Evolutionary conservation across 2,113 vertebrate species (phyloP).

Genomic region (Sterrhoptilus dennistouni): DNA sequence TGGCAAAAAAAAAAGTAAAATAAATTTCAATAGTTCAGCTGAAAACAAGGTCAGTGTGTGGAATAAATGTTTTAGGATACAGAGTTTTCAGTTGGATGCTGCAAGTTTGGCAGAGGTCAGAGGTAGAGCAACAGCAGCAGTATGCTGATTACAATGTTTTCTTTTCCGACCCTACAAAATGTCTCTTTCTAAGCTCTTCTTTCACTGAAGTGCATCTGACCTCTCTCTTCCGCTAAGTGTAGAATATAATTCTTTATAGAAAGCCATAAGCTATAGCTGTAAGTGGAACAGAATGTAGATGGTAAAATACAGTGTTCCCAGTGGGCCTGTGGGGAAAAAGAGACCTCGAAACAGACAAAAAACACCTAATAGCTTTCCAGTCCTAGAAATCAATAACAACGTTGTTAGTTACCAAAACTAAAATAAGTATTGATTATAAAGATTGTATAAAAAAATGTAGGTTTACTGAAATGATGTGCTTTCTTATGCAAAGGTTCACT

Average conservation of each 20-base stretch:
- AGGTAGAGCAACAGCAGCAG: not conserved
- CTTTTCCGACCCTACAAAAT: not conserved
- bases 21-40: not conserved
- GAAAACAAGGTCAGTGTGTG: rapidly evolving
- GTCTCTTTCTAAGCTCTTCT: not conserved
- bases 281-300: not conserved
- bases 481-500: not conserved
- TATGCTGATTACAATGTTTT: not conserved
- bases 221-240: not conserved
- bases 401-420: not conserved
- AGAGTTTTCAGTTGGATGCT: not conserved
- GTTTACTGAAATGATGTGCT: not conserved
- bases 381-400: not conserved
- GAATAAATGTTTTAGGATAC: not conserved
- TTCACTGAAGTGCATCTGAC: not conserved
- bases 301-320: not conserved
- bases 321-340: not conserved
- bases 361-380: not conserved
- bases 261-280: not conserved
- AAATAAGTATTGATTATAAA: not conserved
- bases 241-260: not conserved
- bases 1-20: not conserved
- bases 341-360: not conserved
- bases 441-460: not conserved
- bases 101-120: not conserved